These are phyloP conservation scores for Phalacrocorax carbo DNA, from an alignment of 2,113 vertebrate species.

Conservation along the genomic window DNA sequence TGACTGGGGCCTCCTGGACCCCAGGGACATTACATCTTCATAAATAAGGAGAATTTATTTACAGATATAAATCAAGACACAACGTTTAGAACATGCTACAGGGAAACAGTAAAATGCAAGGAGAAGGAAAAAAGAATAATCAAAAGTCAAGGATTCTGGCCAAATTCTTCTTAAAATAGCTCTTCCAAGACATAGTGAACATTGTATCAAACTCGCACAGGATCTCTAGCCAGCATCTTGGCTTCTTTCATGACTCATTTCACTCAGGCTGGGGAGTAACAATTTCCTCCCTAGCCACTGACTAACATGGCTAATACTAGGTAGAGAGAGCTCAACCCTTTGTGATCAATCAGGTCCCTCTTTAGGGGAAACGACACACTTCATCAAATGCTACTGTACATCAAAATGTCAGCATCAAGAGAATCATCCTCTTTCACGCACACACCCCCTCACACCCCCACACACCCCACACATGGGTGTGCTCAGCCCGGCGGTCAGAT, in stretches of 20 bases:
- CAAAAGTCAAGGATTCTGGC: slow-evolving; percentile 48
- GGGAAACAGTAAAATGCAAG: slow-evolving; percentile 65
- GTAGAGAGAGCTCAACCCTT: not conserved
- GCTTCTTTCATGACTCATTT: slow-evolving; percentile 70
- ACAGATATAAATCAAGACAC: slow-evolving; percentile 72
- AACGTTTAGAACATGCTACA: slow-evolving; percentile 51
- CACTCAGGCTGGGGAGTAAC: slow-evolving; percentile 49
- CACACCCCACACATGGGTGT: not conserved
- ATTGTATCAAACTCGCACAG: slow-evolving; percentile 63
- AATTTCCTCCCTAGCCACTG: slow-evolving; percentile 62
- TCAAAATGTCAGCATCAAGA: not conserved
- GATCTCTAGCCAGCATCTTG: slow-evolving; percentile 49
- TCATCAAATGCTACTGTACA: not conserved
- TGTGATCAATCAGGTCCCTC: not conserved
- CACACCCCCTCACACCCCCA: not conserved
- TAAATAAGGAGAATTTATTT: slow-evolving; percentile 73
- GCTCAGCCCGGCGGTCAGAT: not conserved
- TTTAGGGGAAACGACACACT: not conserved
- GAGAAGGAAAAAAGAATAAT: slow-evolving; percentile 59
- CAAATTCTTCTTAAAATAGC: slow-evolving; percentile 73
- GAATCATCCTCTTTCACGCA: not conserved
- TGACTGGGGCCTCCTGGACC: slow-evolving; percentile 60
- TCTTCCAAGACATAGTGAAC: slow-evolving; percentile 70
- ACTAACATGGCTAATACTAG: not conserved
- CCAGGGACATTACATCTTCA: slow-evolving; percentile 68